Conservation (phyloP, 2,113 vertebrate genomes). For the Xenopus borealis region DNA sequence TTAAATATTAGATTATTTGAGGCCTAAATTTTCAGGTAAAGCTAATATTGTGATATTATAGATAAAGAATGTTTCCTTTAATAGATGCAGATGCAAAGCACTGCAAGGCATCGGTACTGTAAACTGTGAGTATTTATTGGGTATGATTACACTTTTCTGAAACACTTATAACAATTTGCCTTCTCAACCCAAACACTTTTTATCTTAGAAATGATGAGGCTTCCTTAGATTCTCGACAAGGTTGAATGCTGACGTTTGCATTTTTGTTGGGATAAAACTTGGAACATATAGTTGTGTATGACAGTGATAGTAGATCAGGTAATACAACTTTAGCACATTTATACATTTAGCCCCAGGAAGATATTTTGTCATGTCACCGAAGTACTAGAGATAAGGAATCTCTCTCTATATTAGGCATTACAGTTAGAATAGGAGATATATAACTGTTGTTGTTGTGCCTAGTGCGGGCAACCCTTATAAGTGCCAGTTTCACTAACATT, state of each 20-base stretch:
- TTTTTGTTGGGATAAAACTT: neutral
- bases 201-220: neutral
- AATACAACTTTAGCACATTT: neutral
- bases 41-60: too few species aligned
- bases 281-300: neutral
- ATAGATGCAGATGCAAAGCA: too few species aligned
- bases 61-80: too few species aligned
- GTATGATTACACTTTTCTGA: too few species aligned
- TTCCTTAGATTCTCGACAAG: neutral
- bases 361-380: neutral
- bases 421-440: neutral
- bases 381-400: neutral
- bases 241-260: neutral
- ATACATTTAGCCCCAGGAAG: neutral
- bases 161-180: neutral
- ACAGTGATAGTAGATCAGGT: neutral
- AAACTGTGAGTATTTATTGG: too few species aligned
- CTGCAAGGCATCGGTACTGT: too few species aligned
- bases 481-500: constrained; percentile 4
- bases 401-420: neutral
- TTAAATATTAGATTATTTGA: too few species aligned
- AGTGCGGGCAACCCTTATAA: neutral
- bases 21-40: too few species aligned
- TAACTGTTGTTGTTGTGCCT: neutral
- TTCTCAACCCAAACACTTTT: neutral